A percentile compares a stretch with the other conserved stretches of the same genome.
Evolutionary conservation across 1,140 invertebrate genomes (phyloP).

Genomic region (Drosophila ogumai): DNA sequence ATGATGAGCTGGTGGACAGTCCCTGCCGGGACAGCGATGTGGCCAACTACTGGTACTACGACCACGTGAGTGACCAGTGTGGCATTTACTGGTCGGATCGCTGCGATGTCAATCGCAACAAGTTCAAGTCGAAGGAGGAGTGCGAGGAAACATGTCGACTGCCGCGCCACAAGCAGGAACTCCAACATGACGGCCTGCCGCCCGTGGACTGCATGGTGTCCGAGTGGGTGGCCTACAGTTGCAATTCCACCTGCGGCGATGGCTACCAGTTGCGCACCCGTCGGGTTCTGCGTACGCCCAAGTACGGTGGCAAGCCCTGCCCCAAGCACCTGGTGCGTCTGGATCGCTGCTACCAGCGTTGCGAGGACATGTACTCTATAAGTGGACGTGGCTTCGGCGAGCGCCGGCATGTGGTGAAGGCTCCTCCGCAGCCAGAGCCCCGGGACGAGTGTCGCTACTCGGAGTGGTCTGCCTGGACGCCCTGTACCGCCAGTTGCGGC

Average conservation of each 20-base stretch:
- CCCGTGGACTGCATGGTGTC: constrained; percentile 87
- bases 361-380: constrained; percentile 80
- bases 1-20: constrained; percentile 85
- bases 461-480: constrained; percentile 88
- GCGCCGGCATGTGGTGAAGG: constrained; percentile 47
- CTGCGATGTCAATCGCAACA: constrained; percentile 91
- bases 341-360: constrained; percentile 79
- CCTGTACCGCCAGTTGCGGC: constrained; percentile 88
- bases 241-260: constrained; percentile 87
- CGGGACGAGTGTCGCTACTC: constrained; percentile 87
- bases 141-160: constrained; percentile 84
- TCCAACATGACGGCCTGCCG: constrained; percentile 54
- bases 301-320: constrained; percentile 90
- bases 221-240: constrained; percentile 88
- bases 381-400: constrained; percentile 52
- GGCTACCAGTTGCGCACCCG: constrained; percentile 85
- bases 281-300: constrained; percentile 86
- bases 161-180: constrained; percentile 67
- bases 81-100: constrained; percentile 91
- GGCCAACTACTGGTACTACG: constrained; percentile 89
- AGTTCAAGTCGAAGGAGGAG: constrained; percentile 87
- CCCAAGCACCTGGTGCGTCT: constrained; percentile 86
- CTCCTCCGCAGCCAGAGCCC: constrained; percentile 30
- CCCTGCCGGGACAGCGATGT: constrained; percentile 88
- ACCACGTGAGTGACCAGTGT: constrained; percentile 88